Percentiles rank a stretch among this genome's conserved stretches.
phyloP scores from a whole-genome alignment of 2,113 vertebrate genomes.

The Chlorodrepanis virens region DNA sequence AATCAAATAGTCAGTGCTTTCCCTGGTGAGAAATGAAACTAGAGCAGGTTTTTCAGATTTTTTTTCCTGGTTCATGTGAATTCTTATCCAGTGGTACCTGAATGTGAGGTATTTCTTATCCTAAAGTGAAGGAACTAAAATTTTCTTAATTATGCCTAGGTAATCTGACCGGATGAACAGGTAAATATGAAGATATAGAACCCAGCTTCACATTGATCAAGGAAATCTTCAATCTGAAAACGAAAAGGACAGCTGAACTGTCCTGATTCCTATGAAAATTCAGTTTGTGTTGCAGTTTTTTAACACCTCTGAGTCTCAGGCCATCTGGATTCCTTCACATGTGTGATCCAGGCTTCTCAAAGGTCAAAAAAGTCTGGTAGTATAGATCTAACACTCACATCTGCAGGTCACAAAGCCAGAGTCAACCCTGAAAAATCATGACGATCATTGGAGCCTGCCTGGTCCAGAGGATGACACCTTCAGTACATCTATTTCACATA shows the following conservation, averaged over 20 bases:
- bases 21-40: conserved; percentile 14
- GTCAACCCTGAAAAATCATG: background rate
- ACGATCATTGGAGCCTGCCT: background rate
- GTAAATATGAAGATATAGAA: background rate
- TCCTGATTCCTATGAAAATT: background rate
- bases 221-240: background rate
- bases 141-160: background rate
- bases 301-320: background rate
- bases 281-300: background rate
- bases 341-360: background rate
- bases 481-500: background rate
- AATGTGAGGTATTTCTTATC: background rate
- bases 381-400: background rate
- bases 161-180: background rate
- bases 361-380: background rate
- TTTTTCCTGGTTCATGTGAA: background rate
- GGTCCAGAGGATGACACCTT: background rate
- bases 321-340: background rate
- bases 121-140: background rate
- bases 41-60: background rate
- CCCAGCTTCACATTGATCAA: background rate
- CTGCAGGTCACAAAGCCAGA: background rate
- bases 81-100: background rate
- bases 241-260: background rate
- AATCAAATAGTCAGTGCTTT: background rate